Base-by-base conservation (phyloP, 2,113 vertebrate species). In the Cyprinodon brontotheroides region DNA sequence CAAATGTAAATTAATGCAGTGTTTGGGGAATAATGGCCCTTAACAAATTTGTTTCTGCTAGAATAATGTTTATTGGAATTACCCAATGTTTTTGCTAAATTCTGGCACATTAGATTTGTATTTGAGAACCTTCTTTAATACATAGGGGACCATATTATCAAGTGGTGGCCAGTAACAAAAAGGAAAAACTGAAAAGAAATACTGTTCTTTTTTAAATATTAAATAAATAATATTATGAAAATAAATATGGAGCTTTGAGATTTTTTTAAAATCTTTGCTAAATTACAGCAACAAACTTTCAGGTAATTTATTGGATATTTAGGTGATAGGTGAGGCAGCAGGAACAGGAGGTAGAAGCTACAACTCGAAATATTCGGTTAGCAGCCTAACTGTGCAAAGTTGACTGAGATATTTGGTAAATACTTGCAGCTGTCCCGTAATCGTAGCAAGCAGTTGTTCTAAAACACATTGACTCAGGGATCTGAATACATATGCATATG, bases 21-120 rank as follows among this genome's bases (percentile, higher is more conserved):
- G 29, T n/a, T n/a, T 63, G 29, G 57, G 74, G 68, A 60, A 70
- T 70, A 81, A 70, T 43, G 65, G 59, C 12, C 73, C 61, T 37
- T 45, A 72, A 59, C 45, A 63, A 71, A 48, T 64, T 72, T 4
- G 40, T n/a, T 48, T 59, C 64, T 68, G 22, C 70, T 59, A 39
- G 75, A 78, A 20, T 29, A 65, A 20, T 29, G 57, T 38, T 68
- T 59, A 10, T 4, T 29, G 0, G 47, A 68, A 39, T 61, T 17
- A 22, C 3, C 29, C 8, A 11, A 22, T n/a, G 36, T 38, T 40
- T n/a, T 61, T 17, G 39, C 48, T 53, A 14, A 53, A 17, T 53
- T 53, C 48, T 53, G 48, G 13, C 48, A 53, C 48, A 53, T 20
- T 53, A 37, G 22, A 10, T 68, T 57, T 66, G 10, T 37, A 36